These are phyloP conservation scores for Tachysurus fulvidraco DNA, from an alignment of 2,113 vertebrate genomes.

Conservation along the genomic window DNA sequence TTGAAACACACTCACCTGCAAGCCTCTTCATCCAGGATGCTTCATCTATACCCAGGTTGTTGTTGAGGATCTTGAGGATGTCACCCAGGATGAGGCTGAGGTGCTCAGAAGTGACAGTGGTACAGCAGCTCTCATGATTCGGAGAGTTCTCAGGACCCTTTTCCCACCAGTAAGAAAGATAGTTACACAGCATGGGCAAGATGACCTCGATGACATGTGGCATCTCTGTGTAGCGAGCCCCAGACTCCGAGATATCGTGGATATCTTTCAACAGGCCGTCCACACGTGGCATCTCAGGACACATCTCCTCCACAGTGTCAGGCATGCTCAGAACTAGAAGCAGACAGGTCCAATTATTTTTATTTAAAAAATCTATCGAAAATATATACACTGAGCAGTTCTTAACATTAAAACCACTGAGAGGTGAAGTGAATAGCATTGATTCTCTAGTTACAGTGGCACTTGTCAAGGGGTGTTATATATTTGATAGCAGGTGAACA, in stretches of 20 bases:
- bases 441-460: too few relatives aligned
- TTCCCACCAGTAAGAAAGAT: conserved; percentile 97
- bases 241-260: conserved; percentile 86
- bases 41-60: conserved; percentile 93
- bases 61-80: conserved; percentile 96
- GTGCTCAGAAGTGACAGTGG: conserved; percentile 89
- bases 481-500: too few relatives aligned
- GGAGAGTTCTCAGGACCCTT: conserved; percentile 84
- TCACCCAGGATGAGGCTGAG: conserved; percentile 91
- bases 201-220: conserved; percentile 95
- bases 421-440: too few relatives aligned
- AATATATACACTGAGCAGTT: too few relatives aligned
- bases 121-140: conserved; percentile 77
- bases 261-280: conserved; percentile 91
- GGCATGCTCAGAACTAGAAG: conserved; percentile 91
- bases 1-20: conserved; percentile 75
- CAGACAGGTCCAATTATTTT: background rate
- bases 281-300: conserved; percentile 86
- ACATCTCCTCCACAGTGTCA: conserved; percentile 91
- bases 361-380: background rate
- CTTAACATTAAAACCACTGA: too few relatives aligned
- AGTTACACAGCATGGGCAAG: conserved; percentile 95
- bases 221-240: conserved; percentile 96
- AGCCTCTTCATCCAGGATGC: conserved; percentile 99
- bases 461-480: too few relatives aligned